Percentiles rank a stretch among this genome's conserved stretches.
phyloP scores from a whole-genome alignment of 2,113 vertebrate species.

The Chascanopsetta lugubris region DNA sequence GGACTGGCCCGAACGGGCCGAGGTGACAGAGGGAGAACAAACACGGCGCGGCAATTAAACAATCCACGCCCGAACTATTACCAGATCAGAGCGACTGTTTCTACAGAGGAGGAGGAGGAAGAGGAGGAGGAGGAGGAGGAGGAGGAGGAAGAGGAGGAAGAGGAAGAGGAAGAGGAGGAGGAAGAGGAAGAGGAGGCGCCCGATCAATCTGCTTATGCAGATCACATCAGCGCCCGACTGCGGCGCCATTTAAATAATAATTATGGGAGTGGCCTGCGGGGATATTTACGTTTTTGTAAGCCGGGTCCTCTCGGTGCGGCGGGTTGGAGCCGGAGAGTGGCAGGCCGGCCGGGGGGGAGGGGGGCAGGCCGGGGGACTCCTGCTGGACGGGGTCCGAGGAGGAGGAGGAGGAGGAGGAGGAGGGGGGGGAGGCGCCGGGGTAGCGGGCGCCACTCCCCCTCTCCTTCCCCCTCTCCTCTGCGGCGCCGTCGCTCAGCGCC shows the following conservation, averaged over 20 bases:
- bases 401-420: conserved; percentile 75
- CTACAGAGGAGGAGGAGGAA: too few species aligned
- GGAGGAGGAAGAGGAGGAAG: too few species aligned
- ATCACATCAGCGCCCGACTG: conserved; percentile 82
- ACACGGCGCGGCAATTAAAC: conserved; percentile 80
- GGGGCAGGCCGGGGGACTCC: conserved; percentile 72
- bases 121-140: too few species aligned
- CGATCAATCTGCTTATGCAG: conserved; percentile 84
- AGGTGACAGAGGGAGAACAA: conserved; percentile 78
- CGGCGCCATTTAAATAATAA: conserved; percentile 85
- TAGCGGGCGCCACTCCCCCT: conserved; percentile 68
- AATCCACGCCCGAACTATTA: conserved; percentile 80
- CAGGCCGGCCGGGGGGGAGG: conserved; percentile 77
- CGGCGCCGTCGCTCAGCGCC: conserved; percentile 76
- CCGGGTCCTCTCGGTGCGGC: conserved; percentile 85
- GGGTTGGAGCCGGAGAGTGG: conserved; percentile 82
- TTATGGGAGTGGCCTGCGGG: conserved; percentile 82
- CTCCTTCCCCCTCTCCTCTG: conserved; percentile 78
- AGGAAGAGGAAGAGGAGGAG: too few species aligned
- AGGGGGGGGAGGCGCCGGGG: conserved; percentile 69
- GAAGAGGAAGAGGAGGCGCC: conserved; percentile 70
- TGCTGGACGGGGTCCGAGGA: conserved; percentile 83
- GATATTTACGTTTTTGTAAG: conserved; percentile 98
- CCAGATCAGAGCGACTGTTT: conserved; percentile 85
- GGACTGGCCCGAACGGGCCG: conserved; percentile 79